A percentile compares a stretch with the other conserved stretches of the same genome.
Conservation (phyloP, 2,113 vertebrate species). For the Aramus guarauna region DNA sequence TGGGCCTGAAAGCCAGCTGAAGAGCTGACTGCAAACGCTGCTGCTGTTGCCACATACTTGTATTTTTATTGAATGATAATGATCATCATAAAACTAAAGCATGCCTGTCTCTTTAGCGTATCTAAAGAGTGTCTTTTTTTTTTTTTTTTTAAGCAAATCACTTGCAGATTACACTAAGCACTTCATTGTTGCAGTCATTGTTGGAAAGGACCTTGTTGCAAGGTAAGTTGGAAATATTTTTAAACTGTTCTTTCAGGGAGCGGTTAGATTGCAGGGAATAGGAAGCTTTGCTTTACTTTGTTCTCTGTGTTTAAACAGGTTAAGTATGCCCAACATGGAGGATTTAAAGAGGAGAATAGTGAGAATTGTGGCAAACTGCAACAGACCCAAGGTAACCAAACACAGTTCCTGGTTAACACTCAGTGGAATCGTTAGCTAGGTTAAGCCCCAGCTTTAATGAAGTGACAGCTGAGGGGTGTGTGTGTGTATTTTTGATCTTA, state of each 20-base stretch:
- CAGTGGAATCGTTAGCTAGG: not conserved
- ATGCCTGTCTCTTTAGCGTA: not conserved
- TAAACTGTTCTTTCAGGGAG: not conserved
- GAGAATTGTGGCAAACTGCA: slow-evolving; percentile 91
- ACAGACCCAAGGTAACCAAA: slow-evolving; percentile 87
- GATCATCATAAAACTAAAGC: not conserved
- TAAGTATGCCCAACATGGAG: slow-evolving; percentile 95
- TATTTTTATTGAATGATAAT: not conserved
- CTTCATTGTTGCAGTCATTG: slow-evolving; percentile 89
- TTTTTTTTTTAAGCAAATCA: slow-evolving; percentile 80
- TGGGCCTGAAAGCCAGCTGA: not conserved
- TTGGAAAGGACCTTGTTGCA: slow-evolving; percentile 94
- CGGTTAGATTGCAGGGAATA: not conserved
- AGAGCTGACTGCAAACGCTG: not conserved
- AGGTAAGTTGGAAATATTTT: slow-evolving; percentile 74
- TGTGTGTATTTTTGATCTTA: not conserved
- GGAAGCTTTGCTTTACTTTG: not conserved
- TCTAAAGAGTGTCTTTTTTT: not conserved
- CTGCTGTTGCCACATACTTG: not conserved
- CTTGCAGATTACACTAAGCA: slow-evolving; percentile 88
- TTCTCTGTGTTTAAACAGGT: slow-evolving; percentile 66
- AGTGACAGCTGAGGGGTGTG: too few species aligned
- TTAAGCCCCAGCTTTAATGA: not conserved
- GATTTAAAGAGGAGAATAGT: slow-evolving; percentile 90
- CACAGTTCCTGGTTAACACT: not conserved